Base-by-base conservation (phyloP, 30 jellyfish, hydroid and myxozoan genomes). In the Pseudorhiza aurosa region DNA sequence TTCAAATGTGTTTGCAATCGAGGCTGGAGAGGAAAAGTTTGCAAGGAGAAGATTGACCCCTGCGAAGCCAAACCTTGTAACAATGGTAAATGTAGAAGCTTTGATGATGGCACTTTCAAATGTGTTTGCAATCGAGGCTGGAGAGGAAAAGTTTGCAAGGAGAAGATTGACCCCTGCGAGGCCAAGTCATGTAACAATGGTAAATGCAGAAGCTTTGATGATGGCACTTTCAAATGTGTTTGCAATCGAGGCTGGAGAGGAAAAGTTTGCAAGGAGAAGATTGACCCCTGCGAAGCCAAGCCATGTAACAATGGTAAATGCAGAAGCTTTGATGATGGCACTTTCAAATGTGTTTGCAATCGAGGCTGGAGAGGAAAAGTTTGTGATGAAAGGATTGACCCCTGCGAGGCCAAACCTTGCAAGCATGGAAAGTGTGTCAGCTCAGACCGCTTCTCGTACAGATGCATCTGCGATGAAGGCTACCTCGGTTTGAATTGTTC, bases 381-480 rank as follows among this genome's bases (percentile, higher is more conserved):
- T 3, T 80, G 91, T 27, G 91, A 80, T 30, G 32, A 25, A 5
- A 44, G 50, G 18, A 37, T 63, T 24, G 59, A 63, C 50, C 77
- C 78, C 28, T 74, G 91, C 49, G 65, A 80, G 8, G 17, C 79
- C 1, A 49, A 42, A 19, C 80, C 81, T 77, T 77, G 89, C 30
- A 0, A 21, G 29, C 51, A 57, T 58, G 89, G 89, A 0, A 58
- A n/a, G 24, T 77, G 89, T 62, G 33, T 35, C 24, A 65, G 65
- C 31, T 19, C 24, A 19, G 24, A 28, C 33, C 75, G 42, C 11
- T 32, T 33, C 11, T 27, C 74, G 4, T 55, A 67, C 72, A 28
- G 46, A 22, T 82, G 93, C 31, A 11, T 28, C 0, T 82, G 93
- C 49, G 68, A 82, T 36, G 80, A 32, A 33, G 93, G 93, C 8